Base-by-base conservation (phyloP, 2,888 invertebrate genomes). In the Campoplex capitator region DNA sequence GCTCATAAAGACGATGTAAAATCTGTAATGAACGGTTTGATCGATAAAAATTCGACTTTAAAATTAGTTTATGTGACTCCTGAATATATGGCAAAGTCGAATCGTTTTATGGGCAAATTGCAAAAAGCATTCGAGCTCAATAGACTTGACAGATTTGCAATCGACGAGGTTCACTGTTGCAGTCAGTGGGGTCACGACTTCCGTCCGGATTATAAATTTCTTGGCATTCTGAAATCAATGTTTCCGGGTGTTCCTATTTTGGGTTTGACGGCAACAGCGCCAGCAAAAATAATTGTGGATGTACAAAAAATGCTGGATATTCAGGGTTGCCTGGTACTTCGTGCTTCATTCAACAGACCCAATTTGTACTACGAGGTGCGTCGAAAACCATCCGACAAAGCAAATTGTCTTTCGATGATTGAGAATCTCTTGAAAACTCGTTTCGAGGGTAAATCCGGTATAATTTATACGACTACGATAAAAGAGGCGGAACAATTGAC, bases 121-220 rank as follows among this genome's bases (percentile, higher is more conserved):
- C 98, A 98, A 93, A 98, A 98, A 93, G 96, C 97, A 92, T 96
- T 97, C 93, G 95, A 96, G 88, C 95, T 96, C 90, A 96, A 96
- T 18, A 95, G 96, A 88, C 95, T 98, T 77, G 96, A 97, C 89
- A 95, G 98, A 90, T 96, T 99, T 90, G 98, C 98, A 0, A 98
- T 99, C 93, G 96, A 98, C 94, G 98, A 99, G 95, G 97, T 98
- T 0, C 99, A 99, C 93, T 99, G 99, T 92, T 98, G 98, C 93
- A 98, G 98, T 11, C 97, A 98, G 91, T 98, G 98, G 98, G 99
- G 99, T 0, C 98, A 99, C 95, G 98, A 99, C 94, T 99, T 99
- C 93, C 95, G 98, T 79, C 97, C 97, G 42, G 98, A 98, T 94
- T 99, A 98, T 94, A 97, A 98, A 93, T 97, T 97, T 92, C 95